Conservation (phyloP, 2,888 invertebrate species). For the Eupelmus urozonus region DNA sequence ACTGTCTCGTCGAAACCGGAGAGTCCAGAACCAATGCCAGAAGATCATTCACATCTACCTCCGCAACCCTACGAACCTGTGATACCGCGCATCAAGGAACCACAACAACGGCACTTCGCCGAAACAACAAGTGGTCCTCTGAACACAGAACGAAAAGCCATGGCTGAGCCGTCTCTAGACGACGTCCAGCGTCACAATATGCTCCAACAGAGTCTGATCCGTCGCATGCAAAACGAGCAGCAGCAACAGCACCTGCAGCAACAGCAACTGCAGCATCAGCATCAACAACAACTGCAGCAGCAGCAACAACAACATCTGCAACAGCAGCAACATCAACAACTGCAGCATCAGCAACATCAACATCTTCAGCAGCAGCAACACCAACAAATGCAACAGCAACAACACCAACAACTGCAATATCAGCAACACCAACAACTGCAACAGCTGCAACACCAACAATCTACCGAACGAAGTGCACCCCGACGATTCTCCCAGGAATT, state of each 20-base stretch:
- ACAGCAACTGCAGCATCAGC: constrained; percentile 51
- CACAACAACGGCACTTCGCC: constrained; percentile 34
- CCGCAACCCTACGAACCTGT: constrained; percentile 28
- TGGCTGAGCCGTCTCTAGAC: constrained; percentile 47
- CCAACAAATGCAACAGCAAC: constrained; percentile 21
- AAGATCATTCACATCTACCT: constrained; percentile 31
- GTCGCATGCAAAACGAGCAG: constrained; percentile 62
- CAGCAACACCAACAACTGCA: constrained; percentile 50
- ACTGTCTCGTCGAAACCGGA: constrained; percentile 69
- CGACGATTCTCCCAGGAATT: constrained; percentile 40
- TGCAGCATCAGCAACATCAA: background rate
- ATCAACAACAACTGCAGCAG: background rate
- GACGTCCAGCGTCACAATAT: constrained; percentile 73
- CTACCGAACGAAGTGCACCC: background rate
- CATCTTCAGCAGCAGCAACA: constrained; percentile 48
- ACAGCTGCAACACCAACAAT: background rate
- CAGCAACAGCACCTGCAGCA: constrained; percentile 25
- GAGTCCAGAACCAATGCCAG: constrained; percentile 49
- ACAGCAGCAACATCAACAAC: background rate
- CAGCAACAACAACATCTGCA: constrained; percentile 50
- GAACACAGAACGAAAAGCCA: constrained; percentile 14
- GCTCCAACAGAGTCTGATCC: constrained; percentile 70
- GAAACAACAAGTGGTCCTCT: constrained; percentile 17
- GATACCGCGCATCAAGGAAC: constrained; percentile 36
- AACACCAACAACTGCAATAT: background rate